phyloP scores from a whole-genome alignment of 2,888 invertebrate genomes.

The Poecilus cupreus region DNA sequence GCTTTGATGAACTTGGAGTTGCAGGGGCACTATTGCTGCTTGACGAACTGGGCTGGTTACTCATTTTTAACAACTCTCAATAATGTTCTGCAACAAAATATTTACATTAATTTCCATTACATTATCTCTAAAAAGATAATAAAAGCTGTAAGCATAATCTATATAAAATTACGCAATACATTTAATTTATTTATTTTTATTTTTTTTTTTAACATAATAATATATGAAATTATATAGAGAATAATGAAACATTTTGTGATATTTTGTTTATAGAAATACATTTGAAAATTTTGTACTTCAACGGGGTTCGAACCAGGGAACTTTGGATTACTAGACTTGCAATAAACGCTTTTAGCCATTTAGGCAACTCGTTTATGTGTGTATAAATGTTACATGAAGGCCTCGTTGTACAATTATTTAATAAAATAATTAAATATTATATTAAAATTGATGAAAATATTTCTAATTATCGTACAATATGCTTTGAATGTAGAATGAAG shows the following conservation, averaged over 20 bases:
- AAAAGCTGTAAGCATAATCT: background rate
- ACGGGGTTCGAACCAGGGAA: conserved; percentile 39
- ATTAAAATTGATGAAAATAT: background rate
- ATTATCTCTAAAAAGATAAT: conserved; percentile 2
- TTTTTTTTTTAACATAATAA: background rate
- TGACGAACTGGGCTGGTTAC: background rate
- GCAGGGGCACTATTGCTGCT: background rate
- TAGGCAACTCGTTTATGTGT: background rate
- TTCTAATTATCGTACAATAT: background rate
- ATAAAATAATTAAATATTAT: background rate
- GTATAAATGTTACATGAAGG: background rate
- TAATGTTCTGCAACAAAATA: background rate
- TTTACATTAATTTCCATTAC: background rate
- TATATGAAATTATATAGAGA: background rate
- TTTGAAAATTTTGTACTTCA: background rate
- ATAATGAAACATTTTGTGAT: background rate
- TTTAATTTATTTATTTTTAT: background rate
- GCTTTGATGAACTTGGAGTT: conserved; percentile 7
- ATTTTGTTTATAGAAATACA: background rate
- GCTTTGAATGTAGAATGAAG: conserved; percentile 4
- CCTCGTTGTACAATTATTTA: background rate
- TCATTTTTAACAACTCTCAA: background rate
- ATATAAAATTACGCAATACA: background rate
- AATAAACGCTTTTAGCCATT: conserved; percentile 17
- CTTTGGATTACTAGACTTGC: background rate